These are phyloP conservation scores for Phania funesta DNA, from an alignment of 2,888 invertebrate species.

Conservation along the genomic window DNA sequence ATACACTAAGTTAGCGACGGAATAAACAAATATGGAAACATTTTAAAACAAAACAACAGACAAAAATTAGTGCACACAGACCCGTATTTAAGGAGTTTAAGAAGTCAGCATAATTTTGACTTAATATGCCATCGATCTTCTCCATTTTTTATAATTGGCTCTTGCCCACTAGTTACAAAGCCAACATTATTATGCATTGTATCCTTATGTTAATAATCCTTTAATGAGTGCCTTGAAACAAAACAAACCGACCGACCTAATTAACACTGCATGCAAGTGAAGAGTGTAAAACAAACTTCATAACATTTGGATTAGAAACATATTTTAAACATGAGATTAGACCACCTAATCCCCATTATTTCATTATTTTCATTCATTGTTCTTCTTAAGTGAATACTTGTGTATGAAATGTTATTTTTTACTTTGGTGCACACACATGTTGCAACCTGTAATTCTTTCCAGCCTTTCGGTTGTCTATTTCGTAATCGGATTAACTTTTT, in stretches of 20 bases:
- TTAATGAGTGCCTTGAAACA: constrained; percentile 5
- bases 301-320: constrained; percentile 53
- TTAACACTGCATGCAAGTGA: constrained; percentile 45
- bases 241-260: background rate
- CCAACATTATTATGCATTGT: constrained; percentile 8
- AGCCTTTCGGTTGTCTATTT: constrained; percentile 35
- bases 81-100: too few species aligned
- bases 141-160: too few species aligned
- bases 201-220: constrained; percentile 6
- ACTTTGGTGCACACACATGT: constrained; percentile 49
- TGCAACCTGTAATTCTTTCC: constrained; percentile 17
- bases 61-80: too few species aligned
- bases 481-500: constrained; percentile 57
- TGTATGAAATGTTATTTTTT: too few species aligned
- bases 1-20: too few species aligned
- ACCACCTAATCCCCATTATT: constrained; percentile 28
- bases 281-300: constrained; percentile 26
- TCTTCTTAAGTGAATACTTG: constrained; percentile 7
- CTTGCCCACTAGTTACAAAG: background rate
- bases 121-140: too few species aligned
- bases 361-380: constrained; percentile 36
- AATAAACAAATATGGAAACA: too few species aligned
- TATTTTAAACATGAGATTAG: constrained; percentile 49
- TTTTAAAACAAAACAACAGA: too few species aligned
- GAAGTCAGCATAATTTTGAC: too few species aligned